Base-by-base conservation (phyloP, 2,113 vertebrate species). In the Lepus europaeus region DNA sequence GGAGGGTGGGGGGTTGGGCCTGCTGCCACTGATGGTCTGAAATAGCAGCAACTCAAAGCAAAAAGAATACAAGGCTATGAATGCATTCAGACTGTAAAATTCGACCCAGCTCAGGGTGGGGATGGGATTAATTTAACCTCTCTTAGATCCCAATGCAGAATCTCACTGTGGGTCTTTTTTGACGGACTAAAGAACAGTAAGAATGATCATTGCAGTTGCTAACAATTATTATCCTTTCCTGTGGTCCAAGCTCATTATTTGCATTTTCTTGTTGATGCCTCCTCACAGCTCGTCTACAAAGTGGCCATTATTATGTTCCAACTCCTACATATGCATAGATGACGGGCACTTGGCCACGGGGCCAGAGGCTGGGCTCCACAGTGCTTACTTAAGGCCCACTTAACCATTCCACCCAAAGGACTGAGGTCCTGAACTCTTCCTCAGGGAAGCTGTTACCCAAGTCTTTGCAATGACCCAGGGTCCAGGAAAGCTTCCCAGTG, bases 1-100 rank as follows among this genome's bases (percentile, higher is more conserved):
- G 29, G 66, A 68, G 33, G 95, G 95, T 96, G 96, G 88, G 93
- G 29, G 4, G 96, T 13, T 13, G n/a, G 27, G 68, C 69, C 70
- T 68, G 69, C 63, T 36, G 82, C 31, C 17, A 68, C 68, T 49
- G 83, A 87, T 9, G 25, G 14, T 45, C 70, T 22, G 70, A 77
- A 85, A 83, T 12, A 25, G 66, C 81, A 49, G 59, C 64, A 16
- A 25, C n/a, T 61, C 63, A 53, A 33, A 56, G 36, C 63, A 80
- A 56, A 84, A 51, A 69, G 49, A 59, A 49, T 12, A 68, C 70
- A 45, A 45, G 45, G 45, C 45, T 45, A 79, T 5, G 33, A 68
- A n/a, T 45, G 25, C 14, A 31, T 81, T 63, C 19, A 83, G 82
- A 49, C 4, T 0, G 22, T 29, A 45, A 36, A 86, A 76, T 63